These are phyloP conservation scores for Toxotes lorentzi DNA, from an alignment of 2,797 vertebrate genomes.

Conservation along the genomic window DNA sequence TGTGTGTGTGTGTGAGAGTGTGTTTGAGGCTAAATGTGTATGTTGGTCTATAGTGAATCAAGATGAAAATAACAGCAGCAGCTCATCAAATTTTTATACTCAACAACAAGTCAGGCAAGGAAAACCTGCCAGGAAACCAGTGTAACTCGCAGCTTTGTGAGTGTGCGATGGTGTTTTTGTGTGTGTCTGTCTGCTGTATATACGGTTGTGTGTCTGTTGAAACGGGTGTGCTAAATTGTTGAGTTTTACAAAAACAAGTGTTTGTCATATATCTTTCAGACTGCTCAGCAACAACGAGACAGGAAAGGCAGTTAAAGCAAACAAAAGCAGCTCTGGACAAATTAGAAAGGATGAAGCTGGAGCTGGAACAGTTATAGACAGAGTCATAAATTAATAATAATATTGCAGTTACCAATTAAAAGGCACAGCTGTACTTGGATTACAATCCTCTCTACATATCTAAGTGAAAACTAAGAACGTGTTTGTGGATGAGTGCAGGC, in stretches of 20 bases:
- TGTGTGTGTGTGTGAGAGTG: background rate
- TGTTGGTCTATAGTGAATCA: conserved; percentile 16
- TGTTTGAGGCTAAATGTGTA: background rate
- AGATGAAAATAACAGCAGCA: conserved; percentile 18
- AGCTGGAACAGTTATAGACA: background rate
- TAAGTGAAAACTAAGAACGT: background rate
- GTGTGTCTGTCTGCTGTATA: background rate
- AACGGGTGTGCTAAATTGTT: background rate
- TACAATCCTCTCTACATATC: background rate
- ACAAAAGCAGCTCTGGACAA: background rate
- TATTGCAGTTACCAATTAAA: background rate
- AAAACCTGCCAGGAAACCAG: conserved; percentile 11
- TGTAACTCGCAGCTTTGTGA: background rate
- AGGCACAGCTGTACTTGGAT: background rate
- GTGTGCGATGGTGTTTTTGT: background rate
- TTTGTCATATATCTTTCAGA: background rate
- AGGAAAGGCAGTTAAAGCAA: background rate
- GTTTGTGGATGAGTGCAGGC: background rate
- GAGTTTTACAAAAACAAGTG: background rate
- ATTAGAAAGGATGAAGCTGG: background rate
- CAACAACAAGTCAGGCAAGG: conserved; percentile 17
- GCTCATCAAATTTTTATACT: conserved; percentile 24
- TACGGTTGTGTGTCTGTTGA: background rate
- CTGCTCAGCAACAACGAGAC: background rate
- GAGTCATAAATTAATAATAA: background rate